Conservation (phyloP, 2,888 invertebrate genomes). For the Trichacis sp. region DNA sequence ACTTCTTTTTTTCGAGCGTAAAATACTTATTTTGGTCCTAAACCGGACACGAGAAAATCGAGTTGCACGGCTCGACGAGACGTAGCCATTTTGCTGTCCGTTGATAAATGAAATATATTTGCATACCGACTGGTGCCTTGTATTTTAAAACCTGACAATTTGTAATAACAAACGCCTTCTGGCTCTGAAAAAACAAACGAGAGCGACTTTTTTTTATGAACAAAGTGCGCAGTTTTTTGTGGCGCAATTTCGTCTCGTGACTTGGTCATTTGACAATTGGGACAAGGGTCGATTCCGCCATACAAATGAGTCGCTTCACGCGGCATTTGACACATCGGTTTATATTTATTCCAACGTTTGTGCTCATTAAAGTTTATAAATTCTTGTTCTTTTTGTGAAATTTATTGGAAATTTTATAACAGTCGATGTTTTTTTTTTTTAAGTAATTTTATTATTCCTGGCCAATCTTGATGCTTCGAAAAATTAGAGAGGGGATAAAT, state of each 20-base stretch:
- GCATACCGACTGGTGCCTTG: slow-evolving; percentile 66
- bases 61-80: slow-evolving; percentile 21
- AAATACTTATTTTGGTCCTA: too few relatives aligned
- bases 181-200: not conserved
- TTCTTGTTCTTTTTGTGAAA: too few relatives aligned
- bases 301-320: slow-evolving; percentile 1
- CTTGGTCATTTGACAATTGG: slow-evolving; percentile 12
- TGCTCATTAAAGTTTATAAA: too few relatives aligned
- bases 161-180: slow-evolving; percentile 5
- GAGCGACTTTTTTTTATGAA: not conserved
- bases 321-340: too few relatives aligned
- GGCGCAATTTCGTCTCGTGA: not conserved
- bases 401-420: too few relatives aligned
- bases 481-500: too few relatives aligned
- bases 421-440: too few relatives aligned
- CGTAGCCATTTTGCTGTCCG: slow-evolving; percentile 69
- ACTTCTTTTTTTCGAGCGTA: too few relatives aligned
- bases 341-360: too few relatives aligned
- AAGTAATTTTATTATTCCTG: too few relatives aligned
- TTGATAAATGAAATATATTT: slow-evolving; percentile 67
- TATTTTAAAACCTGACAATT: slow-evolving; percentile 25
- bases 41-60: not conserved
- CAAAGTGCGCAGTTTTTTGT: not conserved
- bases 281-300: slow-evolving; percentile 18
- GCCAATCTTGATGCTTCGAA: too few relatives aligned